Conservation (phyloP, 23 tunicate species). For the Halocynthia roretzi region DNA sequence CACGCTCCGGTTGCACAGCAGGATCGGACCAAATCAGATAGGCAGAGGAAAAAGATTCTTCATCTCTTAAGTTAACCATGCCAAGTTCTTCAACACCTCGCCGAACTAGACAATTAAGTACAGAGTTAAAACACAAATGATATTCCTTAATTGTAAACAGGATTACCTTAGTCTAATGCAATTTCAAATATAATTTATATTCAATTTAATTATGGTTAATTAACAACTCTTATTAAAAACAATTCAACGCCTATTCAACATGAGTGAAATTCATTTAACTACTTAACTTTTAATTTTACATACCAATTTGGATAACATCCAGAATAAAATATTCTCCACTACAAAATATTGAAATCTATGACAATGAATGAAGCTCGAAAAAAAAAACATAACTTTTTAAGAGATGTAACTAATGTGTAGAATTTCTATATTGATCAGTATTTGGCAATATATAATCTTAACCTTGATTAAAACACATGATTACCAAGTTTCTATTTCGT, state of each 20-base stretch:
- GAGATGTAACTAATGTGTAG: too few species aligned
- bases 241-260: neutral
- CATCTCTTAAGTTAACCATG: conserved; percentile 30
- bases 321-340: too few species aligned
- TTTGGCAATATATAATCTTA: too few species aligned
- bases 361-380: too few species aligned
- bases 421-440: too few species aligned
- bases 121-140: neutral
- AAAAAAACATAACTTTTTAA: too few species aligned
- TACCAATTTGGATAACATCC: too few species aligned
- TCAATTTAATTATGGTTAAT: neutral
- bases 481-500: conserved; percentile 83
- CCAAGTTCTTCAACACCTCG: conserved; percentile 49
- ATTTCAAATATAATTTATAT: neutral
- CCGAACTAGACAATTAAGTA: conserved; percentile 29
- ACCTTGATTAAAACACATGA: neutral
- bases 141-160: neutral
- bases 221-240: neutral
- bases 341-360: too few species aligned
- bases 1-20: conserved; percentile 44
- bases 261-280: neutral
- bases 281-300: neutral
- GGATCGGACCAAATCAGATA: conserved; percentile 71
- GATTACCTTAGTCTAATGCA: neutral
- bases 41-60: conserved; percentile 24